Conservation (phyloP, 2,888 invertebrate species). For the Nemotelus pantherinus region DNA sequence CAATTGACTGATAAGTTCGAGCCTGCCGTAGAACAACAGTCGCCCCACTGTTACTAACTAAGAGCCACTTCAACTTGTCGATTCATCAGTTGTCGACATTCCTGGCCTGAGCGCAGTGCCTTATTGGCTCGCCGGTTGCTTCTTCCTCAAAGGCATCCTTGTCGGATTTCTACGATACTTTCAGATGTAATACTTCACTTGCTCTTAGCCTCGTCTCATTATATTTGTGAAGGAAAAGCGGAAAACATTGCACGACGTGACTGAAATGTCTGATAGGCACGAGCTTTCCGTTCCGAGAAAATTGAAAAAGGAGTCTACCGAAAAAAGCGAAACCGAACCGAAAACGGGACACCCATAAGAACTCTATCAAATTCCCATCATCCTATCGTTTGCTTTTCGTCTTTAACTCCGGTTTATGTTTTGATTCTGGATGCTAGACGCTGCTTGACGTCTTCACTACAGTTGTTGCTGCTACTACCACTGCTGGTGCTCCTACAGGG, state of each 20-base stretch:
- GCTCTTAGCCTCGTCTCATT: conserved; percentile 21
- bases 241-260: conserved; percentile 51
- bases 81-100: background rate
- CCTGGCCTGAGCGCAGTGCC: background rate
- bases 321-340: conserved; percentile 11
- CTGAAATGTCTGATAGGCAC: conserved; percentile 48
- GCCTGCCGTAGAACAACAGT: background rate
- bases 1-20: conserved; percentile 8
- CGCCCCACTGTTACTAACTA: no score
- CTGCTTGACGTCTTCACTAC: background rate
- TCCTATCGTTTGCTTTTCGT: conserved; percentile 17
- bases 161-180: conserved; percentile 1
- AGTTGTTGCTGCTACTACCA: background rate
- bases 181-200: background rate
- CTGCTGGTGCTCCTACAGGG: no score
- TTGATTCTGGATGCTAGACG: background rate
- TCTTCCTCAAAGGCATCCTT: background rate
- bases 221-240: conserved; percentile 45
- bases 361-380: conserved; percentile 35
- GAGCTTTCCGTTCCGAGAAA: conserved; percentile 15
- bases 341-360: conserved; percentile 28
- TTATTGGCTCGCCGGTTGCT: background rate
- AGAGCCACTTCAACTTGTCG: background rate
- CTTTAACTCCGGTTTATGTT: background rate
- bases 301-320: conserved; percentile 34